A percentile compares a stretch with the other conserved stretches of the same genome.
phyloP scores from a whole-genome alignment of 2,113 vertebrate species.

The Tauraco erythrolophus region DNA sequence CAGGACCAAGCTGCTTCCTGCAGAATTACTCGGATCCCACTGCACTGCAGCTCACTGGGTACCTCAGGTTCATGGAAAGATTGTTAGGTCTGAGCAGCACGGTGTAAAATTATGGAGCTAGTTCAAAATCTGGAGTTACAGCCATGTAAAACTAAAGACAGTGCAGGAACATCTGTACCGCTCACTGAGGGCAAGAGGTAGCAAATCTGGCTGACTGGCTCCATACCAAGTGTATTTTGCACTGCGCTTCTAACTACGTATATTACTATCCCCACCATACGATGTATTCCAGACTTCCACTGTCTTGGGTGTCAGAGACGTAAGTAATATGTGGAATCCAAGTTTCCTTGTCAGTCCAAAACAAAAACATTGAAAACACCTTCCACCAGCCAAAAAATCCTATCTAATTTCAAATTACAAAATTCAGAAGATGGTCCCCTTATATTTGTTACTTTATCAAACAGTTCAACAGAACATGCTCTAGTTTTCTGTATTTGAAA shows the following conservation, averaged over 20 bases:
- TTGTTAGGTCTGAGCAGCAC: not conserved
- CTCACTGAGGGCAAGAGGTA: not conserved
- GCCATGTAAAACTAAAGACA: not conserved
- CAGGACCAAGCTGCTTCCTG: not conserved
- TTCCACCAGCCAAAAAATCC: not conserved
- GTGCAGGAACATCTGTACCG: not conserved
- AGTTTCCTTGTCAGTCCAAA: not conserved
- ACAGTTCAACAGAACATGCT: not conserved
- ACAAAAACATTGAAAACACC: not conserved
- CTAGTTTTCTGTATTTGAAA: not conserved
- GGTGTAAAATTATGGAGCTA: not conserved
- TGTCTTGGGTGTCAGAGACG: not conserved
- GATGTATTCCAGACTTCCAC: not conserved
- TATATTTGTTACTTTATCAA: not conserved
- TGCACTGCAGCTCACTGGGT: not conserved
- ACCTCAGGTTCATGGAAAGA: not conserved
- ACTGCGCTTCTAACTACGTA: not conserved
- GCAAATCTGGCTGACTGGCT: not conserved
- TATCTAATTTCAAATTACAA: not conserved
- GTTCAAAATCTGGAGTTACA: not conserved
- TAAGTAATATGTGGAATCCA: not conserved
- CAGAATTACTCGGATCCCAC: not conserved
- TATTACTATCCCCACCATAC: not conserved
- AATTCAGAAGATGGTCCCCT: not conserved
- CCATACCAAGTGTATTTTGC: not conserved